Evolutionary conservation across 2,797 vertebrate genomes (phyloP).

Genomic region (Crypturellus tataupa): DNA sequence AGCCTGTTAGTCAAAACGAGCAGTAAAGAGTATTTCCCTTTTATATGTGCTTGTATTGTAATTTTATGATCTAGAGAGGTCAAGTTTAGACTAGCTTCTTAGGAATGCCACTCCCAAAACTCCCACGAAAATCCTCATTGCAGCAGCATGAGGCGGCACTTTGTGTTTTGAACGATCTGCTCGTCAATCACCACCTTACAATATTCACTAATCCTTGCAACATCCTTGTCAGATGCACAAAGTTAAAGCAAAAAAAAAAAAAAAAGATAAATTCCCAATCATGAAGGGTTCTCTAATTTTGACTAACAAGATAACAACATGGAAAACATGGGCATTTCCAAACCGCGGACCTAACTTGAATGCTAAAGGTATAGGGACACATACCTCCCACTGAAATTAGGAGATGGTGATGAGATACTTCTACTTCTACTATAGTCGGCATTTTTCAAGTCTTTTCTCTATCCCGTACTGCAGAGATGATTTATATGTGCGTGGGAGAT

Average conservation of each 20-base stretch:
- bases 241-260: conserved; percentile 13
- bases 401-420: not conserved
- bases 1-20: not conserved
- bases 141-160: not conserved
- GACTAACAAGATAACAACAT: not conserved
- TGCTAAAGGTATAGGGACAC: not conserved
- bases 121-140: not conserved
- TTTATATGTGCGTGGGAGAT: not conserved
- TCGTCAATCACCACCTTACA: not conserved
- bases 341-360: not conserved
- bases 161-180: not conserved
- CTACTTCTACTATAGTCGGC: not conserved
- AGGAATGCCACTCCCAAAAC: conserved; percentile 12
- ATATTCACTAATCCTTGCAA: not conserved
- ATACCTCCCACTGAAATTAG: not conserved
- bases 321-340: not conserved
- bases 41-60: not conserved
- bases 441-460: conserved; percentile 1
- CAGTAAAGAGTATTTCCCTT: conserved; percentile 1
- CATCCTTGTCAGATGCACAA: not conserved
- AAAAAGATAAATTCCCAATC: not conserved
- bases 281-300: not conserved
- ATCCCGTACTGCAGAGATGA: not conserved
- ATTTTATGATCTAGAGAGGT: not conserved
- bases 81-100: conserved; percentile 41